Evolutionary conservation across 2,113 vertebrate genomes (phyloP).

Genomic region (Sylvietta virens): DNA sequence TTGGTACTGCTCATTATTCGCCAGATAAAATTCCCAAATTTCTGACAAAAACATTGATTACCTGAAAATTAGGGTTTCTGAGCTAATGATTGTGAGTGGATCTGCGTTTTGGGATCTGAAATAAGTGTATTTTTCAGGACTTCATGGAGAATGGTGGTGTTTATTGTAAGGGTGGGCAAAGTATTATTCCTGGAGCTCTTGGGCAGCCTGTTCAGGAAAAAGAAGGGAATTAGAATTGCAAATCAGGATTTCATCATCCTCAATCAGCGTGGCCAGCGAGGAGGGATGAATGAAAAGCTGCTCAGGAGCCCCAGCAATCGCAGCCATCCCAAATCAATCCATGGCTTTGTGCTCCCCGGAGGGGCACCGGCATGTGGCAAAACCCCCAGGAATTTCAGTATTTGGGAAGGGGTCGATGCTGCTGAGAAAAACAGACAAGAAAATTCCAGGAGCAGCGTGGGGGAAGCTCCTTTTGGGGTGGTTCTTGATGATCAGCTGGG

Average conservation of each 20-base stretch:
- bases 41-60: background rate
- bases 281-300: background rate
- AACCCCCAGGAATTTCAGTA: background rate
- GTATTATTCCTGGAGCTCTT: background rate
- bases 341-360: background rate
- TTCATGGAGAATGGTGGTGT: fast-evolving
- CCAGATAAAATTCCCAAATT: too few relatives aligned
- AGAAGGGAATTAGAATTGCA: conserved; percentile 11
- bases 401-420: background rate
- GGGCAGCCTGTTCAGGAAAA: background rate
- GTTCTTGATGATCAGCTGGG: background rate
- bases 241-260: conserved; percentile 4
- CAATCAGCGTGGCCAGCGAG: background rate
- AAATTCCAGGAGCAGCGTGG: background rate
- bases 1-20: background rate
- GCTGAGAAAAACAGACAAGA: background rate
- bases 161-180: background rate
- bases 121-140: background rate
- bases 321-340: conserved; percentile 22
- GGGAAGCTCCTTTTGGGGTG: background rate
- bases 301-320: background rate
- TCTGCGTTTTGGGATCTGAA: background rate
- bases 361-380: background rate
- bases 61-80: background rate
- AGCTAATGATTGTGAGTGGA: background rate